phyloP scores from a whole-genome alignment of 1,140 invertebrate genomes.

The Callitettix versicolor region DNA sequence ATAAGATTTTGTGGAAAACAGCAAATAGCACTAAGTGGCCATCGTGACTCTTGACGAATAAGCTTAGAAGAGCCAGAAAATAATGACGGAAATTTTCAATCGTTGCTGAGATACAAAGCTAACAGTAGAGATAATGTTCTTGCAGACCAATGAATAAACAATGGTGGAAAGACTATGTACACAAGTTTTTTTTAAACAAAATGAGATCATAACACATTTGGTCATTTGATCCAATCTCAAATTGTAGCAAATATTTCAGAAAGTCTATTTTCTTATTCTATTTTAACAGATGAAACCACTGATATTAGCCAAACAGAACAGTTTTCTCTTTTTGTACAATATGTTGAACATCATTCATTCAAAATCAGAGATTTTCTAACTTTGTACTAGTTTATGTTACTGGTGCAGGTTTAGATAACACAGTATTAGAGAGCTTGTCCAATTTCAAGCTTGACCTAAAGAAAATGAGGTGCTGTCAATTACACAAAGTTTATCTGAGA shows the following conservation, averaged over 20 bases:
- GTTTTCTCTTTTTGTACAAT: slow-evolving; percentile 20
- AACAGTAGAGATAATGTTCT: slow-evolving; percentile 20
- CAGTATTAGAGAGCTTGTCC: slow-evolving; percentile 20
- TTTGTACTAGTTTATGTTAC: slow-evolving; percentile 24
- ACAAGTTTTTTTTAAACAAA: slow-evolving; percentile 21
- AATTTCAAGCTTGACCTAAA: slow-evolving; percentile 23
- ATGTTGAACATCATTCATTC: slow-evolving; percentile 11
- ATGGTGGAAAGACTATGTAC: slow-evolving; percentile 17
- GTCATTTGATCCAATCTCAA: slow-evolving; percentile 15
- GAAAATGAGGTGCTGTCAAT: slow-evolving; percentile 15
- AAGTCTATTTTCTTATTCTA: slow-evolving; percentile 15
- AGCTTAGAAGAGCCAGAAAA: slow-evolving; percentile 6
- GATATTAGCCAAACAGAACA: slow-evolving; percentile 18
- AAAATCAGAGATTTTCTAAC: slow-evolving; percentile 21
- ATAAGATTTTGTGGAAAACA: slow-evolving; percentile 20
- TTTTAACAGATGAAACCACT: slow-evolving; percentile 21
- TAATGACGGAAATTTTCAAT: slow-evolving; percentile 26
- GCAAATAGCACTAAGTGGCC: slow-evolving; percentile 15
- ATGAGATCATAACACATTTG: slow-evolving; percentile 18
- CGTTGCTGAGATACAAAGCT: slow-evolving; percentile 20
- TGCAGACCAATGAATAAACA: slow-evolving; percentile 9
- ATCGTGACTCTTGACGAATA: slow-evolving; percentile 12
- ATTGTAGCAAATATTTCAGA: slow-evolving; percentile 18
- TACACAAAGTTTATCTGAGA: not conserved
- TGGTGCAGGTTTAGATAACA: slow-evolving; percentile 20